phyloP scores from a whole-genome alignment of 1,140 invertebrate genomes.

The Drosophila dunni region DNA sequence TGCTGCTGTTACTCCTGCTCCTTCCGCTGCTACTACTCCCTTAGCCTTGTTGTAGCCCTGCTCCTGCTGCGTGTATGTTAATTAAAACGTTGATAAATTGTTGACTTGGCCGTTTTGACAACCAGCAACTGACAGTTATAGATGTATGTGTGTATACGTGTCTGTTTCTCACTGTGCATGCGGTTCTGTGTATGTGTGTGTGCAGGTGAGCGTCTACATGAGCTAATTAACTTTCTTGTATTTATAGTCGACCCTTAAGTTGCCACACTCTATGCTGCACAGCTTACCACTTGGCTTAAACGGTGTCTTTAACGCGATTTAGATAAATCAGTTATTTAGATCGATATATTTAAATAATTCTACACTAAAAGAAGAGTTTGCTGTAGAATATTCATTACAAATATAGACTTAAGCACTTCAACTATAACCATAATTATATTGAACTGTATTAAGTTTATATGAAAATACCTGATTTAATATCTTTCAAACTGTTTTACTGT shows the following conservation, averaged over 20 bases:
- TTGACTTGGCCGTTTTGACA: constrained; percentile 50
- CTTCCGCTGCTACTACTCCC: not conserved
- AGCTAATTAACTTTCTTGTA: constrained; percentile 36
- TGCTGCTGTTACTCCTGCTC: constrained; percentile 3
- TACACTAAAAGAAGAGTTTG: too few relatives aligned
- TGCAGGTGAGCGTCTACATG: constrained; percentile 28
- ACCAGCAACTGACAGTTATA: constrained; percentile 27
- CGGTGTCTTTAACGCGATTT: too few relatives aligned
- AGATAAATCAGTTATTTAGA: too few relatives aligned
- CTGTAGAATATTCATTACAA: too few relatives aligned
- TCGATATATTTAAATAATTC: too few relatives aligned
- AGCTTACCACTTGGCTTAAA: not conserved
- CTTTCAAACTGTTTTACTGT: not conserved
- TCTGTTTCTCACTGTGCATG: too few relatives aligned
- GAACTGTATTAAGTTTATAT: not conserved
- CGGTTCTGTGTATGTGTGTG: not conserved
- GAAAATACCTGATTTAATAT: not conserved
- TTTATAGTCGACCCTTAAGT: constrained; percentile 3
- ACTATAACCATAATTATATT: too few relatives aligned
- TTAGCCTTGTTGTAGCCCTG: constrained; percentile 30
- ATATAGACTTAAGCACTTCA: too few relatives aligned
- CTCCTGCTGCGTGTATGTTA: constrained; percentile 51
- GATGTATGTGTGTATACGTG: constrained; percentile 15
- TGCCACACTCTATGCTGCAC: not conserved
- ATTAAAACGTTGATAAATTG: constrained; percentile 76